Base-by-base conservation (phyloP, 1,140 invertebrate species). In the Drosophila insularis region DNA sequence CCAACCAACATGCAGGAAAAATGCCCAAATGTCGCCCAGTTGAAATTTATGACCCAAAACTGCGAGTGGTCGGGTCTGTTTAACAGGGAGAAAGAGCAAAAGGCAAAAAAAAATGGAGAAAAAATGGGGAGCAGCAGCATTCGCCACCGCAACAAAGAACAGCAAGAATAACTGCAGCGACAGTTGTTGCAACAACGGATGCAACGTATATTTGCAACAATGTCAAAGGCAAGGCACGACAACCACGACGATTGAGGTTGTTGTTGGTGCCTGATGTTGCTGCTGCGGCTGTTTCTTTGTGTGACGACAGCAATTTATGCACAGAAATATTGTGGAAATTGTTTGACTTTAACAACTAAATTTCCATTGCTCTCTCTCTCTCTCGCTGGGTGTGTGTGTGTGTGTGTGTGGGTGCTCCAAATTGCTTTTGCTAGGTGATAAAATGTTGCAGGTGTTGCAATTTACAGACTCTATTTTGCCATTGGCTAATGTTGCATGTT, bases 281-380 rank as follows among this genome's bases (percentile, higher is more conserved):
- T 68, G 59, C 35, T 71, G 23, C 46, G 72, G 77, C 43, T 65
- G 74, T 74, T 74, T 56, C 71, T 63, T 35, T 35, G 55, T 68
- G 43, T 55, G 53, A 71, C 72, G 69, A 79, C 69, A 40, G 69
- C 81, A 85, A 85, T 85, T 86, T 86, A 86, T 86, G 82, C 78
- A 69, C 82, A 74, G 61, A 81, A 86, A 81, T 86, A 87, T 86
- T 86, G 82, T 79, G 63, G 75, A 87, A 85, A 86, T 86, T 86
- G 82, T 78, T 81, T 65, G 82, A 86, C 78, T 87, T 86, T 81
- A 86, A 86, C 82, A 86, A 86, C 82, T 86, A 86, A 86, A 87
- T 86, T 86, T 43, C 43, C 43, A 50, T 50, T 21, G 43, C 43
- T 19, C 81, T 64, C 74, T 79, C 67, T 31, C 19, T 54, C 37